Base-by-base conservation (phyloP, 2,888 invertebrate species). In the Epinotia ramella region DNA sequence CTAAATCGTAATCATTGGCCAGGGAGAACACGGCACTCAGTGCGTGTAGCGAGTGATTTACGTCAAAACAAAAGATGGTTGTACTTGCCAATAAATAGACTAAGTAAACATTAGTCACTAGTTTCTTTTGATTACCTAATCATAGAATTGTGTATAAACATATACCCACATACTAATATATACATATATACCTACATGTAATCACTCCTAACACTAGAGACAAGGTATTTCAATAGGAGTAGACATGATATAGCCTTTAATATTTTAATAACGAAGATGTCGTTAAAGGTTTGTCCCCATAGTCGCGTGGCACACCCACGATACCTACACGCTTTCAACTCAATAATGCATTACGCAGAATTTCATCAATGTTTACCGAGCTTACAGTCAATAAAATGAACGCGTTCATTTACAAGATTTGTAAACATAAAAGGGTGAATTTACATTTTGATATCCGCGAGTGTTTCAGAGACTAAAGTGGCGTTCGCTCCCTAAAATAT, bases 391-490 rank as follows among this genome's bases (percentile, higher is more conserved):
- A 93, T 93, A 91, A 92, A 92, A 90, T 87, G 92, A 91, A 90
- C 88, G 90, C 90, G 90, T 91, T 91, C 92, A 94, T 94, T 94
- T 93, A 93, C 93, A 91, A 91, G 91, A 94, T 93, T 94, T 93
- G 91, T 90, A 86, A 91, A 94, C 94, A 93, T 94, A 93, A 94
- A 94, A 94, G 94, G 93, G 93, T 94, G 87, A 90, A 94, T 94
- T 94, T 93, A 93, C 94, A 94, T 94, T 94, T 93, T 94, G 92
- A 94, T 94, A 90, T 91, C 92, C 88, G 89, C 93, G 91, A 94
- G 91, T 92, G 93, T 93, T 92, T 86, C 87, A 83, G 94, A 90
- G 93, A 91, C 90, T 89, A 91, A 92, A 93, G 89, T 91, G 91
- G 89, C 90, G 87, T 91, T 92, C 90, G 89, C 92, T 90, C 92